Conservation (phyloP, 2,888 invertebrate species). For the Dusona sp. region DNA sequence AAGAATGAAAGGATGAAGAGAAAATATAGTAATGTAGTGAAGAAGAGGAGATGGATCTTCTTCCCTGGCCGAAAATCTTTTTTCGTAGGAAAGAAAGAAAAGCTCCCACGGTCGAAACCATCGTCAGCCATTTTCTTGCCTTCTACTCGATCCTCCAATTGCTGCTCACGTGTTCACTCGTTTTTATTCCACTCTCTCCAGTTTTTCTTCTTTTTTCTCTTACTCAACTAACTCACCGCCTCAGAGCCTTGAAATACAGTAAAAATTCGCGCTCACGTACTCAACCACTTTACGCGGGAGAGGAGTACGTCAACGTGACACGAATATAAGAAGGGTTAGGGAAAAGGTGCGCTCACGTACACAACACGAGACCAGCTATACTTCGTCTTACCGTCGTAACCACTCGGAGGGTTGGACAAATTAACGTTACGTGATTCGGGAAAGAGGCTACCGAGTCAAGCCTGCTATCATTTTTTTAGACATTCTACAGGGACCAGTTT, state of each 20-base stretch:
- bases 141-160: slow-evolving; percentile 32
- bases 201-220: slow-evolving; percentile 27
- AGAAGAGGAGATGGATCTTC: slow-evolving; percentile 51
- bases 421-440: slow-evolving; percentile 47
- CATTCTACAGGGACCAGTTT: neutral
- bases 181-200: slow-evolving; percentile 3
- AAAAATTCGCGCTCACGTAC: slow-evolving; percentile 72
- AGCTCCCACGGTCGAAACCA: slow-evolving; percentile 42
- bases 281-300: slow-evolving; percentile 69
- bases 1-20: slow-evolving; percentile 43
- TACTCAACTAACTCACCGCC: slow-evolving; percentile 54
- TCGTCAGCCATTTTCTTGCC: slow-evolving; percentile 64
- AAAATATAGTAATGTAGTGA: slow-evolving; percentile 40
- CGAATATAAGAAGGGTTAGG: slow-evolving; percentile 65
- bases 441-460: slow-evolving; percentile 21
- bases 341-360: slow-evolving; percentile 30
- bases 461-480: neutral
- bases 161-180: slow-evolving; percentile 47
- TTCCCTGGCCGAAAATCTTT: slow-evolving; percentile 50
- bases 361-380: slow-evolving; percentile 23
- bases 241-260: slow-evolving; percentile 69
- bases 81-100: slow-evolving; percentile 27
- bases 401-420: slow-evolving; percentile 31
- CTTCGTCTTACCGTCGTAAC: slow-evolving; percentile 15
- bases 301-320: slow-evolving; percentile 71